phyloP scores from a whole-genome alignment of 2,797 vertebrate species.

The Coranthus polyacanthus region DNA sequence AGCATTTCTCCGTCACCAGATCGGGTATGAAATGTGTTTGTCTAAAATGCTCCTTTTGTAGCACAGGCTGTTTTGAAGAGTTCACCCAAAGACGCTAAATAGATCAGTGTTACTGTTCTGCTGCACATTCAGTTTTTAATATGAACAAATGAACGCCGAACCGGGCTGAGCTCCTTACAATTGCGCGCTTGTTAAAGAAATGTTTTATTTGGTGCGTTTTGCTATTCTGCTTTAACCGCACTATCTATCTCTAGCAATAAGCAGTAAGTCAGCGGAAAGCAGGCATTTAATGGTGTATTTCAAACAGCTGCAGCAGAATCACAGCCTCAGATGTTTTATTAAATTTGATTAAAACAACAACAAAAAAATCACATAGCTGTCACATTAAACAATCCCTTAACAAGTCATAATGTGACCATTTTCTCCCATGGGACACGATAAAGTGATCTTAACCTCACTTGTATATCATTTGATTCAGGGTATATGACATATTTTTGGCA shows the following conservation, averaged over 20 bases:
- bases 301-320: neutral
- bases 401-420: no score
- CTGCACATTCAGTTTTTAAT: neutral
- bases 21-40: conserved; percentile 28
- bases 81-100: conserved; percentile 1
- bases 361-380: neutral
- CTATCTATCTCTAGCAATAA: neutral
- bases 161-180: neutral
- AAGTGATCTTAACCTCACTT: no score
- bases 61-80: neutral
- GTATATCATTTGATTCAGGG: no score
- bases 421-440: no score
- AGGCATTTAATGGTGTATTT: neutral
- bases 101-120: neutral
- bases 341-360: neutral
- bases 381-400: no score
- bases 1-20: conserved; percentile 6
- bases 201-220: neutral
- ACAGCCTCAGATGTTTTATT: neutral
- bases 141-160: conserved; percentile 6
- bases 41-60: conserved; percentile 15
- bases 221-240: neutral
- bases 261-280: neutral
- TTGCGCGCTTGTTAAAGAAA: neutral
- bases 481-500: no score